Percentiles rank a stretch among this genome's conserved stretches.
phyloP scores from a whole-genome alignment of 2,888 invertebrate species.

The Lamellibrachia satsuma region DNA sequence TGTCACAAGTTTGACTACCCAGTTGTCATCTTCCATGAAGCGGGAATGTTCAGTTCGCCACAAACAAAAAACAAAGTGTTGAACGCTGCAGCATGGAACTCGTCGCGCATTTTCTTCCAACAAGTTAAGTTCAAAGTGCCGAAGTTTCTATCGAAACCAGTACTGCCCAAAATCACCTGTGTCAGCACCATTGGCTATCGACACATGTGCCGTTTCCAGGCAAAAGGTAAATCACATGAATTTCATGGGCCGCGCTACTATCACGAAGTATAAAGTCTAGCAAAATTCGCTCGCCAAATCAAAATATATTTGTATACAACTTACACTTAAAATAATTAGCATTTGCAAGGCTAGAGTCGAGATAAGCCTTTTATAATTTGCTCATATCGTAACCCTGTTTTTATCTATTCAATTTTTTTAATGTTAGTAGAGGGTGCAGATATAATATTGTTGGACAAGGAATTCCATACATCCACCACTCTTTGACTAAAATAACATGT shows the following conservation, averaged over 20 bases:
- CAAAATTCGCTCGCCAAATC: too few relatives aligned
- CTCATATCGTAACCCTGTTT: too few relatives aligned
- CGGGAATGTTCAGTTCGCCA: slow-evolving; percentile 22
- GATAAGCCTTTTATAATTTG: too few relatives aligned
- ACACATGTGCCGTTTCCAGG: slow-evolving; percentile 46
- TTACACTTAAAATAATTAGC: too few relatives aligned
- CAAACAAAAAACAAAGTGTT: background rate
- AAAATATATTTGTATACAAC: too few relatives aligned
- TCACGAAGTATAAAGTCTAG: background rate
- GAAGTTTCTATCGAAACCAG: slow-evolving; percentile 32
- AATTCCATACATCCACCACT: too few relatives aligned
- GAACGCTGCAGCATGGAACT: background rate
- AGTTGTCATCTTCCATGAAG: slow-evolving; percentile 43
- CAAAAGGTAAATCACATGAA: slow-evolving; percentile 26
- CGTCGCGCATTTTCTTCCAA: slow-evolving; percentile 39
- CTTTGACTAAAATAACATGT: too few relatives aligned
- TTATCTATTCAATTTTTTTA: too few relatives aligned
- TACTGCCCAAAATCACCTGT: background rate
- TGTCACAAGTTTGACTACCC: slow-evolving; percentile 40
- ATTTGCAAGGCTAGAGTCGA: too few relatives aligned
- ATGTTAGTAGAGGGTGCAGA: too few relatives aligned
- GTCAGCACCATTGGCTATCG: slow-evolving; percentile 38
- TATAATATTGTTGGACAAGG: too few relatives aligned
- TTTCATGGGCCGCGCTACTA: background rate
- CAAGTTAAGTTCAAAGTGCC: slow-evolving; percentile 35